Percentiles rank a stretch among this genome's conserved stretches.
phyloP scores from a whole-genome alignment of 1,140 invertebrate species.

The Atta texana region DNA sequence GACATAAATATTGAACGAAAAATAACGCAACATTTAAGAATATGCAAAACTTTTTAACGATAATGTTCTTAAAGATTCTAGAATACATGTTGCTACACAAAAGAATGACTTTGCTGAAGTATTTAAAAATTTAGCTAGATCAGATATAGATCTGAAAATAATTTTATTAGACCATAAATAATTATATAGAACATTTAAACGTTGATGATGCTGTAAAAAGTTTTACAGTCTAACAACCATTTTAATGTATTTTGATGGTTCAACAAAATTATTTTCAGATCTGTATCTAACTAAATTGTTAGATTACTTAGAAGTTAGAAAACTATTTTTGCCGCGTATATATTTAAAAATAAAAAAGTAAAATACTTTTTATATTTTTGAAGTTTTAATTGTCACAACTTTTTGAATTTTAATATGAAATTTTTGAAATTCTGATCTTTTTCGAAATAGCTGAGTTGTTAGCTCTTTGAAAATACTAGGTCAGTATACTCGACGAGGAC shows the following conservation, averaged over 20 bases:
- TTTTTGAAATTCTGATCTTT: neutral
- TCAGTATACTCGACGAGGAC: conserved; percentile 34
- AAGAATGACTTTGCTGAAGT: no score
- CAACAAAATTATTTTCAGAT: no score
- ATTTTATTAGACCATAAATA: no score
- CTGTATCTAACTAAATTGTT: no score
- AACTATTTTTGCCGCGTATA: neutral
- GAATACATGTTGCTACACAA: neutral
- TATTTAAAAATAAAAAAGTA: neutral
- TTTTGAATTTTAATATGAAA: neutral
- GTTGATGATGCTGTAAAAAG: no score
- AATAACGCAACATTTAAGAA: neutral
- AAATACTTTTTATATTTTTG: neutral
- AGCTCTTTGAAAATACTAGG: conserved; percentile 36
- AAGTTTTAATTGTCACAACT: neutral
- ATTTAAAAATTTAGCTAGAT: no score
- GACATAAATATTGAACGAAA: neutral
- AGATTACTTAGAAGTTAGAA: no score
- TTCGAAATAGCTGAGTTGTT: neutral
- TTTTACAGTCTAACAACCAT: no score
- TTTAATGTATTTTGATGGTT: no score
- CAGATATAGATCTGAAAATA: no score
- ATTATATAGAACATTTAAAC: no score
- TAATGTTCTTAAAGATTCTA: neutral
- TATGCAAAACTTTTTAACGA: neutral